These are phyloP conservation scores for Catocala nupta DNA, from an alignment of 2,888 invertebrate genomes.

Conservation along the genomic window DNA sequence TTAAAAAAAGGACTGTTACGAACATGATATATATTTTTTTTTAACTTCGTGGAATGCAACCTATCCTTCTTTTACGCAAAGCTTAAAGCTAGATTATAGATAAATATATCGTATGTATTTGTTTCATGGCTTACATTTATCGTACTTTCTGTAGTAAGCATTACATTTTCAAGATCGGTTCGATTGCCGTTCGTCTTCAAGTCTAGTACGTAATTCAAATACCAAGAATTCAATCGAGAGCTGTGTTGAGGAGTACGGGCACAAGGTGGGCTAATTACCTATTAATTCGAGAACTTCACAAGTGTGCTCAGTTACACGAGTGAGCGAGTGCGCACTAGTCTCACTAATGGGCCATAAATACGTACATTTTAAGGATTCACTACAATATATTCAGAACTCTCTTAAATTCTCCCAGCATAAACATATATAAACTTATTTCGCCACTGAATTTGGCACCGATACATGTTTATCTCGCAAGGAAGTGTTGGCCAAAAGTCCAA, in stretches of 20 bases:
- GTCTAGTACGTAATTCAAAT: constrained; percentile 31
- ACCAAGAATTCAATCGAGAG: constrained; percentile 37
- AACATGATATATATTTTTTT: too few relatives aligned
- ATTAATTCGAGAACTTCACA: constrained; percentile 60
- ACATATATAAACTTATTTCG: constrained; percentile 17
- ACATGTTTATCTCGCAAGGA: constrained; percentile 18
- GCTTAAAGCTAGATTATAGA: too few relatives aligned
- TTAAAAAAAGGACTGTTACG: too few relatives aligned
- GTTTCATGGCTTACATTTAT: too few relatives aligned
- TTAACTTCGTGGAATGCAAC: too few relatives aligned
- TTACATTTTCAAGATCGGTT: constrained; percentile 3
- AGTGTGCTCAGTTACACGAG: constrained; percentile 45
- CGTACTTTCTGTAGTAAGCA: too few relatives aligned
- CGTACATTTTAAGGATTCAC: not conserved
- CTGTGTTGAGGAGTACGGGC: constrained; percentile 40
- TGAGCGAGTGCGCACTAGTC: constrained; percentile 39
- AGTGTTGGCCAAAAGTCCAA: constrained; percentile 16
- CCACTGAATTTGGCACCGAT: constrained; percentile 32
- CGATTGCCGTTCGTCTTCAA: constrained; percentile 24
- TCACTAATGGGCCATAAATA: constrained; percentile 31
- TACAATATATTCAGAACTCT: not conserved
- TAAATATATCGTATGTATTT: too few relatives aligned
- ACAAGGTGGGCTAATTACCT: constrained; percentile 65
- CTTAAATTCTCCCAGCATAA: constrained; percentile 5
- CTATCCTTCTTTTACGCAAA: too few relatives aligned